phyloP scores from a whole-genome alignment of 2,888 invertebrate species.

The Drosophila eohydei region DNA sequence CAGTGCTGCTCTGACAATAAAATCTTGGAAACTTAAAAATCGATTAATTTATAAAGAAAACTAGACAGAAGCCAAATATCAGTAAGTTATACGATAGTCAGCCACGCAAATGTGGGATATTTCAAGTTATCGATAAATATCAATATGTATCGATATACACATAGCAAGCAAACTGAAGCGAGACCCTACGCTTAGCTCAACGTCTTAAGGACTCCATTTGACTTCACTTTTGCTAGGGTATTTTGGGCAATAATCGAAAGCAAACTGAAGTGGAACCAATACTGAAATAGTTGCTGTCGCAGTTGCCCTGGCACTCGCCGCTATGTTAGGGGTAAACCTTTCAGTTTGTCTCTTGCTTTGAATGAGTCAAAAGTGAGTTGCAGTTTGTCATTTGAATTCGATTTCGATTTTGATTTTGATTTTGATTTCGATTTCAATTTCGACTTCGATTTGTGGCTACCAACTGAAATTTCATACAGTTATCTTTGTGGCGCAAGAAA shows the following conservation, averaged over 20 bases:
- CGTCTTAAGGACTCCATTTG: neutral
- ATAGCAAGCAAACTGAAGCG: too few species aligned
- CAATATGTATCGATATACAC: too few species aligned
- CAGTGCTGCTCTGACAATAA: too few species aligned
- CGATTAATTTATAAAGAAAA: too few species aligned
- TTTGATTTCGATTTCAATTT: conserved; percentile 3
- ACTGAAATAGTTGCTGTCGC: conserved; percentile 1
- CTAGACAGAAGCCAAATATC: too few species aligned
- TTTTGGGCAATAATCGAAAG: conserved; percentile 33
- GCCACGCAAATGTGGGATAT: too few species aligned
- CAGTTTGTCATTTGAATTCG: conserved; percentile 28
- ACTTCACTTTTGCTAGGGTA: conserved; percentile 1
- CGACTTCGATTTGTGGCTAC: conserved; percentile 25
- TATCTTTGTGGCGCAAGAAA: conserved; percentile 24
- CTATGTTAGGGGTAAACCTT: neutral
- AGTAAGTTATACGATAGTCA: too few species aligned
- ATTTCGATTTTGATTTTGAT: conserved; percentile 4
- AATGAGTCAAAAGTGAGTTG: conserved; percentile 41
- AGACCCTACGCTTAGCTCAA: too few species aligned
- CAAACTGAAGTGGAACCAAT: conserved; percentile 20
- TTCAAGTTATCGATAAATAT: too few species aligned
- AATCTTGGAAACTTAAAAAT: too few species aligned
- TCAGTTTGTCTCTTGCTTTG: conserved; percentile 7
- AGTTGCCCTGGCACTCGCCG: neutral
- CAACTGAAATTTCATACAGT: conserved; percentile 31